Conservation (phyloP, 2,888 invertebrate genomes). For the Actias luna region DNA sequence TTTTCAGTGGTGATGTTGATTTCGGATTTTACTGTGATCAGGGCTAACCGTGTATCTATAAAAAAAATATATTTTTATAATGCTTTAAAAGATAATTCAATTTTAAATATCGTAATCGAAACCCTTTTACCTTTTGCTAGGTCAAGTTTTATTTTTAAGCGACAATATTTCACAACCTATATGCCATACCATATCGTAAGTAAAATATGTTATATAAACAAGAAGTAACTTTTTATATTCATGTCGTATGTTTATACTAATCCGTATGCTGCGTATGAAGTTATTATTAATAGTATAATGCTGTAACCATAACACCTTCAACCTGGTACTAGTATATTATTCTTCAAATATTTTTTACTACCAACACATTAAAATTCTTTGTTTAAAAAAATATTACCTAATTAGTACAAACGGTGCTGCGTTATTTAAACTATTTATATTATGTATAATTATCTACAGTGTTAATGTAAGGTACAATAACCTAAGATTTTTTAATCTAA, state of each 20-base stretch:
- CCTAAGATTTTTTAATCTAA: slow-evolving; percentile 18
- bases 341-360: slow-evolving; percentile 33
- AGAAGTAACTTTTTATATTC: slow-evolving; percentile 9
- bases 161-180: no score
- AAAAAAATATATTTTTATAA: neutral
- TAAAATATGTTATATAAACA: slow-evolving; percentile 17
- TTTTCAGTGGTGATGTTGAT: no score
- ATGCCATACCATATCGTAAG: neutral
- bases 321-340: slow-evolving; percentile 10
- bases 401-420: slow-evolving; percentile 38
- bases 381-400: slow-evolving; percentile 39
- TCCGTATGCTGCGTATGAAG: slow-evolving; percentile 7
- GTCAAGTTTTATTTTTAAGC: no score
- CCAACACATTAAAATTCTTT: slow-evolving; percentile 42
- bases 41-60: no score
- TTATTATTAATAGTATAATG: slow-evolving; percentile 2
- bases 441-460: neutral
- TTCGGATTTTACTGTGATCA: no score
- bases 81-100: neutral
- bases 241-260: slow-evolving; percentile 7
- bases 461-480: slow-evolving; percentile 21
- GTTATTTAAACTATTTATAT: slow-evolving; percentile 17
- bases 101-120: no score
- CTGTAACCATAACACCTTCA: slow-evolving; percentile 10
- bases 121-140: no score